A percentile compares a stretch with the other conserved stretches of the same genome.
Evolutionary conservation across 2,113 vertebrate genomes (phyloP).

Genomic region (Saguinus midas): DNA sequence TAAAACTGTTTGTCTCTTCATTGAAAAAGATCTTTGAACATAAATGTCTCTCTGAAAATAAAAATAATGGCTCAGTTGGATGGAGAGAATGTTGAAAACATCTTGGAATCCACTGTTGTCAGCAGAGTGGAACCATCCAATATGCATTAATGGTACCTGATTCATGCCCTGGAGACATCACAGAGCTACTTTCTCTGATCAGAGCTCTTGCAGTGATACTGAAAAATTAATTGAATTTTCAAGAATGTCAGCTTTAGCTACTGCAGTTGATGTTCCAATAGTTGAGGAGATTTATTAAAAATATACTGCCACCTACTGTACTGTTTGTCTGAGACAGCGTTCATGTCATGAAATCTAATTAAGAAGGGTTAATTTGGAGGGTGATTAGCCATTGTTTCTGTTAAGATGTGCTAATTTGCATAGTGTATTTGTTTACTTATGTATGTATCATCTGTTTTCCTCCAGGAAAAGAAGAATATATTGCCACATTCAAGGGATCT

Average conservation of each 20-base stretch:
- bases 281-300: conserved; percentile 38
- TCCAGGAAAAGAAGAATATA: conserved; percentile 97
- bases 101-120: conserved; percentile 40
- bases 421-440: conserved; percentile 44
- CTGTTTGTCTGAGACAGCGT: neutral
- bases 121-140: conserved; percentile 39
- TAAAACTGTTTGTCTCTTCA: conserved; percentile 50
- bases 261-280: neutral
- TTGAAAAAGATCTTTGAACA: conserved; percentile 62
- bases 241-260: conserved; percentile 56
- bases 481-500: conserved; percentile 98
- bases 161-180: conserved; percentile 43
- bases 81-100: neutral
- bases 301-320: conserved; percentile 33
- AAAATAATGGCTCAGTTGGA: conserved; percentile 36
- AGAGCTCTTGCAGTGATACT: conserved; percentile 53
- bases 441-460: conserved; percentile 73
- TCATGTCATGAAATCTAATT: neutral
- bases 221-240: conserved; percentile 70
- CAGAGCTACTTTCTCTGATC: conserved; percentile 42
- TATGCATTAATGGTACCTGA: conserved; percentile 47
- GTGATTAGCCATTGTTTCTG: conserved; percentile 24
- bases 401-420: conserved; percentile 36
- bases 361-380: neutral
- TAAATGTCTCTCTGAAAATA: conserved; percentile 56